Conservation (phyloP, 2,888 invertebrate species). For the Mythimna loreyi region DNA sequence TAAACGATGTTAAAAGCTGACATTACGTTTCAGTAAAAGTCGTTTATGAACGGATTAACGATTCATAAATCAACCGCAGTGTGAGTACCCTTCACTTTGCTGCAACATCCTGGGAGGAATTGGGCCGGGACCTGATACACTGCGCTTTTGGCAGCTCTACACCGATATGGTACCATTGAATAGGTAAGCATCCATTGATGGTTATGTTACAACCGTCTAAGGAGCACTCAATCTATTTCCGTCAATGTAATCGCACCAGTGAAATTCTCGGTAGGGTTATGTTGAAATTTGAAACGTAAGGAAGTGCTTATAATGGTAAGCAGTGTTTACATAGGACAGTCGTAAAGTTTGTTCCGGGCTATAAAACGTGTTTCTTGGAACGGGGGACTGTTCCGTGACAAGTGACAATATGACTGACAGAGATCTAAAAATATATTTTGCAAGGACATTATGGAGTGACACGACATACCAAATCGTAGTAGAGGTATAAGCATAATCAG, state of each 20-base stretch:
- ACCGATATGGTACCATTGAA: conserved; percentile 31
- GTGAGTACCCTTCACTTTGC: conserved; percentile 65
- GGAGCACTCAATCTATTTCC: conserved; percentile 33
- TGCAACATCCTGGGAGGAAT: conserved; percentile 67
- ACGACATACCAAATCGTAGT: background rate
- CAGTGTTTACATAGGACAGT: conserved; percentile 72
- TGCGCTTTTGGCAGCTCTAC: conserved; percentile 32
- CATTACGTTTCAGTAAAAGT: conserved; percentile 74
- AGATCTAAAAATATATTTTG: conserved; percentile 31
- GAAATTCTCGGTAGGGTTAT: conserved; percentile 43
- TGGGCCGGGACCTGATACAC: conserved; percentile 52
- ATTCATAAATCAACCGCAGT: conserved; percentile 77
- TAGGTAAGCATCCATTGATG: conserved; percentile 39
- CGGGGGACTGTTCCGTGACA: conserved; percentile 34
- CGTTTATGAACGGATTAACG: conserved; percentile 77
- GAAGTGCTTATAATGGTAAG: conserved; percentile 54
- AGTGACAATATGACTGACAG: conserved; percentile 43
- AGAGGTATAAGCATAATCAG: no score
- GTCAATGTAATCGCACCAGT: conserved; percentile 37
- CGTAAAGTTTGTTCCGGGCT: conserved; percentile 64
- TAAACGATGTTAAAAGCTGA: conserved; percentile 76
- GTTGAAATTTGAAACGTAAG: conserved; percentile 23
- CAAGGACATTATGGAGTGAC: conserved; percentile 11
- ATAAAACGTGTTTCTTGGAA: conserved; percentile 59
- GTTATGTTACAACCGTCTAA: conserved; percentile 32